phyloP scores from a whole-genome alignment of 2,888 invertebrate species.

The Lysandra bellargus region DNA sequence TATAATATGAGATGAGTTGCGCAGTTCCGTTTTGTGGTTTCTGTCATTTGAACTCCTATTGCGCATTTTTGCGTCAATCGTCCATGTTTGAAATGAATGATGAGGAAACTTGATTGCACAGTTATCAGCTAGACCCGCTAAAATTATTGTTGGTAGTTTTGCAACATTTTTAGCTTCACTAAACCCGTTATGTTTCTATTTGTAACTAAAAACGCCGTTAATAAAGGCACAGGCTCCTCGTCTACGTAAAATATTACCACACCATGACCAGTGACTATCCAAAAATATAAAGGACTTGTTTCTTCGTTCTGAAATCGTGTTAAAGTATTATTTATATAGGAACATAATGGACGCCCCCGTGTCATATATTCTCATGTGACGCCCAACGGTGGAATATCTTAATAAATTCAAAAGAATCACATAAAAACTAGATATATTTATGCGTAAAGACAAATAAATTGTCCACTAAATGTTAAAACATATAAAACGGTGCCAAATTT shows the following conservation, averaged over 20 bases:
- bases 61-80: neutral
- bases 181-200: too few relatives aligned
- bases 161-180: neutral
- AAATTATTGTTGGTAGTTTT: neutral
- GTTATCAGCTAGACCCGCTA: neutral
- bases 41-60: conserved; percentile 9
- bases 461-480: conserved; percentile 29
- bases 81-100: neutral
- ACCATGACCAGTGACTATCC: neutral
- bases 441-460: conserved; percentile 5
- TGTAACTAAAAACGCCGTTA: too few relatives aligned
- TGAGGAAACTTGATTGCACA: neutral
- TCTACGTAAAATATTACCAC: neutral
- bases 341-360: conserved; percentile 25
- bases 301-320: neutral
- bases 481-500: conserved; percentile 32
- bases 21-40: conserved; percentile 25
- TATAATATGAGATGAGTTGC: conserved; percentile 27
- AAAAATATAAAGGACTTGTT: neutral
- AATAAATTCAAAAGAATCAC: conserved; percentile 5
- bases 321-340: neutral
- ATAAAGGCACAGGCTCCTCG: neutral
- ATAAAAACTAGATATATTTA: conserved; percentile 30
- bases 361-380: neutral
- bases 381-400: neutral